Base-by-base conservation (phyloP, 2,113 vertebrate genomes). In the Bostrychus sinensis region DNA sequence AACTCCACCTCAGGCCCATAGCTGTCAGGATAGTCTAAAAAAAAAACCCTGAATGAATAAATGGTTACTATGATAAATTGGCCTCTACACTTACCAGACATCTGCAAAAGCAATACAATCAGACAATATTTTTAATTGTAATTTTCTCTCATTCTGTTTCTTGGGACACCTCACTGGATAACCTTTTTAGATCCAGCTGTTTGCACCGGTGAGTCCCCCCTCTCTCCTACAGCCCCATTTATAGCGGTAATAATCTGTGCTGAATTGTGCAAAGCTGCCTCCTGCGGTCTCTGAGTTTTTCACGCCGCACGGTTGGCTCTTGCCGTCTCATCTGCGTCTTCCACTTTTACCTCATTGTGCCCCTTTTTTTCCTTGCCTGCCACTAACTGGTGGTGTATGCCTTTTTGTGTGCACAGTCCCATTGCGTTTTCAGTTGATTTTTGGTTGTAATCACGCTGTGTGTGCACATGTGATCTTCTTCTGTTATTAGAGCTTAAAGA, bases 141-240 rank as follows among this genome's bases (percentile, higher is more conserved):
- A 92, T 95, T 92, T 95, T 91, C 91, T 98, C 93, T 97, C 92
- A 89, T 92, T 89, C 56, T 88, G 79, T 91, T 83, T 96, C 93
- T 92, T 92, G 88, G 91, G 92, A 92, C 93, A 89, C 94, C 94
- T 95, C 93, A 93, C 94, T 93, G 95, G 96, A 95, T 94, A 75
- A 78, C 93, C 93, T 88, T 95, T 95, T 94, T 98, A 98, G 97
- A 98, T 99, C 95, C 97, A 99, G 94, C 97, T 98, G 90, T 99
- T 99, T 98, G 96, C 97, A 90, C 96, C 96, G 97, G 97, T 99
- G 96, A 99, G 96, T 99, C 93, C 90, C 61, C 66, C n/a, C n/a
- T n/a, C 62, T 76, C 92, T 93, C 86, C 82, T 91, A 88, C 82
- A 90, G 92, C 87, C 66, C 22, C 45, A 53, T 67, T 20, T 80